Evolutionary conservation across 2,113 vertebrate species (phyloP).

Genomic region (Notothenia rossii): DNA sequence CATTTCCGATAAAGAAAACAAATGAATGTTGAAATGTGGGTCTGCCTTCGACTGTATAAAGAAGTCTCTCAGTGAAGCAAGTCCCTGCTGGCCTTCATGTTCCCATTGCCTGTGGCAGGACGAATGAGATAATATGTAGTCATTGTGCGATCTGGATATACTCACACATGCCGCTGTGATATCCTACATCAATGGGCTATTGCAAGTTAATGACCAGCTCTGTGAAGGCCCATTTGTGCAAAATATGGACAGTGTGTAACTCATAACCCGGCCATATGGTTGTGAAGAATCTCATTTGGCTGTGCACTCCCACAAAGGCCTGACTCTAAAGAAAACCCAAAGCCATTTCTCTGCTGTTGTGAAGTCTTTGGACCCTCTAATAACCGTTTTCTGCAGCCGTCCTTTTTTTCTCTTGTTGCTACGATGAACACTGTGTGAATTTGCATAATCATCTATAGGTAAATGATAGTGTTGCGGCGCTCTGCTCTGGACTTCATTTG

Average conservation of each 20-base stretch:
- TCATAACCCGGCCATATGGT: constrained; percentile 66
- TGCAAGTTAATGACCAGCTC: constrained; percentile 77
- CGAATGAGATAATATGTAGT: constrained; percentile 74
- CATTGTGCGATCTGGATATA: constrained; percentile 69
- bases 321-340: constrained; percentile 40
- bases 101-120: constrained; percentile 56
- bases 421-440: constrained; percentile 64
- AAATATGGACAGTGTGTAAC: constrained; percentile 75
- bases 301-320: constrained; percentile 48
- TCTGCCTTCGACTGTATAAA: constrained; percentile 22
- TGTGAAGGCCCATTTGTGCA: constrained; percentile 75
- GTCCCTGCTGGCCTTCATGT: constrained; percentile 50
- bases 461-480: constrained; percentile 59
- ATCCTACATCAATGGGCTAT: constrained; percentile 78
- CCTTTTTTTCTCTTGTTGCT: constrained; percentile 54
- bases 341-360: constrained; percentile 47
- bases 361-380: constrained; percentile 48
- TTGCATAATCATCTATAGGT: constrained; percentile 74
- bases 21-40: constrained; percentile 6
- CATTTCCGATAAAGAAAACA: neutral
- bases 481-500: constrained; percentile 64
- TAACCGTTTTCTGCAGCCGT: constrained; percentile 36
- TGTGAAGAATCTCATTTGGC: constrained; percentile 67
- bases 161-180: constrained; percentile 71
- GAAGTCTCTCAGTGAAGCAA: constrained; percentile 21